Base-by-base conservation (phyloP, 1,140 invertebrate genomes). In the Papilio xuthus region DNA sequence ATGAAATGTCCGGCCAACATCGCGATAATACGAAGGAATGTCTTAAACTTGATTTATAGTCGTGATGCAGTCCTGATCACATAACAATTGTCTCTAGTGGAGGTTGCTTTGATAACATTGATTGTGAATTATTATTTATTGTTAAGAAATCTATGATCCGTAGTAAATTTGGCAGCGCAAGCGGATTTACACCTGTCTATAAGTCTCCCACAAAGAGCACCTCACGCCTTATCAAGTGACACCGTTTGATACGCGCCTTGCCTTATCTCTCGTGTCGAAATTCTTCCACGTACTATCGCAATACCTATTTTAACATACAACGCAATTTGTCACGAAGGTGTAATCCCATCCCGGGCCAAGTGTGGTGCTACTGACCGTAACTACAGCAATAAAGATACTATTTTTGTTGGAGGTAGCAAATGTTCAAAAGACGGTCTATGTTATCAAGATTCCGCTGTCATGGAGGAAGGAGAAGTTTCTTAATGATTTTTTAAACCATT, bases 191-290 rank as follows among this genome's bases (percentile, higher is more conserved):
- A 87, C 86, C 86, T 87, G 86, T 87, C 82, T 84, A 85, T 88
- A 87, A 83, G 79, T 87, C 86, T 88, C 88, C 85, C 87, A 90
- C 86, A 88, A 90, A 86, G 82, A 86, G 83, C 87, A 88, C 90
- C 87, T 88, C 83, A 80, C 81, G 84, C 80, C 85, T 93, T 93
- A 93, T 93, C 92, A 90, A 90, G 88, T 92, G 92, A 92, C 92
- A 93, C 92, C 87, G 87, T 93, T 93, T 93, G 92, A 93, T 93
- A 93, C 77, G 90, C 85, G 87, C 85, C 86, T 89, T 84, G 88
- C 86, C 86, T 91, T 93, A 93, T 93, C 90, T 90, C 85, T 85
- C 82, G 87, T 92, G 90, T 93, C 88, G 92, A 93, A 93, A 93
- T 93, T 91, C 89, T 89, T 93, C 89, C 91, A 93, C 90, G 88